A percentile compares a stretch with the other conserved stretches of the same genome.
Conservation (phyloP, 2,113 vertebrate species). For the Puma concolor region DNA sequence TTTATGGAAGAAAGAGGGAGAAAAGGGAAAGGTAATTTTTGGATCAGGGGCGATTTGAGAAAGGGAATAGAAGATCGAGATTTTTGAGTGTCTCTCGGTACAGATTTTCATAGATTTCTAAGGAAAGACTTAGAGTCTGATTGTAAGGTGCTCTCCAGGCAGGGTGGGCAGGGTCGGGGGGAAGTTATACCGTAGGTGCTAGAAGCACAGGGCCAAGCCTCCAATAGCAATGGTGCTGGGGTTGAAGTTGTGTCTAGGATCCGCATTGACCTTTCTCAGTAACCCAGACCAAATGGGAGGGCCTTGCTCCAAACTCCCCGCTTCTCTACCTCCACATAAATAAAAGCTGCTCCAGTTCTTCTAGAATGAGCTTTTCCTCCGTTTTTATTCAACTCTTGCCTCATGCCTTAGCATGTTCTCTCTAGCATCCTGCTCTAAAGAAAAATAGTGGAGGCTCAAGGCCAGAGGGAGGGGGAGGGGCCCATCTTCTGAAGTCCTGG, state of each 20-base stretch:
- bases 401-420: not conserved
- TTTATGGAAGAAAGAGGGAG: not conserved
- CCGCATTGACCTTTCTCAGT: not conserved
- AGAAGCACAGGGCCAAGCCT: not conserved
- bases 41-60: not conserved
- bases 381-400: not conserved
- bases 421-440: not conserved
- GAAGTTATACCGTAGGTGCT: not conserved
- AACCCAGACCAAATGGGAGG: not conserved
- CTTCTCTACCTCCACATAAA: not conserved
- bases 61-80: not conserved
- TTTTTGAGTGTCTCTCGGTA: not conserved
- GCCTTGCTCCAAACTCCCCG: not conserved
- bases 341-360: not conserved
- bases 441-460: not conserved
- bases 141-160: not conserved
- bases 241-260: not conserved
- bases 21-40: not conserved
- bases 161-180: not conserved
- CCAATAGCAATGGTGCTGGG: rapidly evolving
- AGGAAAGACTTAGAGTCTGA: conserved; percentile 24
- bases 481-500: not conserved
- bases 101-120: not conserved
- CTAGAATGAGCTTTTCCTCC: not conserved
- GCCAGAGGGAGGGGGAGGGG: rapidly evolving